Conservation (phyloP, 1,140 invertebrate species). For the Ceratosolen fusciceps region DNA sequence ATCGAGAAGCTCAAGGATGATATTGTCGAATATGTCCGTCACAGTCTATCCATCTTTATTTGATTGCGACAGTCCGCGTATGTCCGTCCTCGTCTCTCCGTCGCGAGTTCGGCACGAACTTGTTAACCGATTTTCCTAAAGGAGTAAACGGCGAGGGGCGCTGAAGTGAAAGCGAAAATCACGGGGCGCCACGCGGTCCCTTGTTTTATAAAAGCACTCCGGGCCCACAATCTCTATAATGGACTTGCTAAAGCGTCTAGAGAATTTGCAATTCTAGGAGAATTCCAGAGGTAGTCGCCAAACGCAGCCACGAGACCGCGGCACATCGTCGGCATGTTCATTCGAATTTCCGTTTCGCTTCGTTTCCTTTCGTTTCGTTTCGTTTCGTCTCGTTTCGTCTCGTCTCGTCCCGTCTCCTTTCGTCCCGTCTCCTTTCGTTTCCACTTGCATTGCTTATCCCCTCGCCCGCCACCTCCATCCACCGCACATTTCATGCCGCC, state of each 20-base stretch:
- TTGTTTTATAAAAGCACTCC: constrained; percentile 44
- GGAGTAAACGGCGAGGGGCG: not conserved
- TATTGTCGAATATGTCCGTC: too few species aligned
- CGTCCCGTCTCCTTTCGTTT: not conserved
- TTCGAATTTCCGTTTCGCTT: constrained; percentile 6
- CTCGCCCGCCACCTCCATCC: not conserved
- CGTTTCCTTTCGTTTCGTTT: not conserved
- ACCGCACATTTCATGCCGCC: not conserved
- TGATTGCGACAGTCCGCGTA: not conserved
- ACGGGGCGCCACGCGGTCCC: constrained; percentile 9
- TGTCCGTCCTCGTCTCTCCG: not conserved
- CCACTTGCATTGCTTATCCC: not conserved
- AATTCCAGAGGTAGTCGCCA: constrained; percentile 24
- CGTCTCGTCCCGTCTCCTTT: not conserved
- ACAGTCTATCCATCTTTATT: not conserved
- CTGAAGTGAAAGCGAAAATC: constrained; percentile 40
- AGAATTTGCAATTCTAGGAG: constrained; percentile 57
- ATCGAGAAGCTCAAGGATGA: too few species aligned
- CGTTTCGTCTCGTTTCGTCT: not conserved
- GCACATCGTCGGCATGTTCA: not conserved
- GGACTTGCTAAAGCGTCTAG: constrained; percentile 66
- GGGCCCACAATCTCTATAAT: constrained; percentile 68
- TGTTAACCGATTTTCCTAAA: constrained; percentile 4
- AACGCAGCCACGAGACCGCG: not conserved
- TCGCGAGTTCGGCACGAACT: too few species aligned